Conservation (phyloP, 2,797 vertebrate species). For the Brachyrhaphis roseni region DNA sequence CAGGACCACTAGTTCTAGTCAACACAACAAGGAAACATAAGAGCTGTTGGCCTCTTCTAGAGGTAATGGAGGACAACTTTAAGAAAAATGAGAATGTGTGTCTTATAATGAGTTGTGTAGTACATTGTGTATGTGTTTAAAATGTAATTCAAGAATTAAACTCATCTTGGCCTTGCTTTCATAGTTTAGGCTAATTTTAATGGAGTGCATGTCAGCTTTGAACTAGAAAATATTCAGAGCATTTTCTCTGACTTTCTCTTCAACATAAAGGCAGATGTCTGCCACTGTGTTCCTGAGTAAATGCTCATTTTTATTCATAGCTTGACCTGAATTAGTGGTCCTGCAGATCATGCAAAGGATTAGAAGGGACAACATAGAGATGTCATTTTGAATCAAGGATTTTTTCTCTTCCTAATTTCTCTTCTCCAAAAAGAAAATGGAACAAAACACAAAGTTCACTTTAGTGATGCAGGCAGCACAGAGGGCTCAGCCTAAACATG, state of each 20-base stretch:
- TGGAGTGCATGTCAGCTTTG: not conserved
- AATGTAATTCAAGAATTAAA: not conserved
- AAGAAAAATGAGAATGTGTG: not conserved
- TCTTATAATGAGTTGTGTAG: not conserved
- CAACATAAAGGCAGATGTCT: not conserved
- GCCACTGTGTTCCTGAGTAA: constrained; percentile 64
- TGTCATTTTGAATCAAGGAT: constrained; percentile 23
- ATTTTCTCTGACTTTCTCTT: not conserved
- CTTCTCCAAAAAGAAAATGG: constrained; percentile 44
- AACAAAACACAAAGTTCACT: constrained; percentile 47
- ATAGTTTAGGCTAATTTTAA: not conserved
- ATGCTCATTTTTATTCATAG: constrained; percentile 32
- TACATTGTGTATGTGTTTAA: not conserved
- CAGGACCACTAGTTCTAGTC: not conserved
- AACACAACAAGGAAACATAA: not conserved
- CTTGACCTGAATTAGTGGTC: constrained; percentile 45
- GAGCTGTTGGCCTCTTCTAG: not conserved
- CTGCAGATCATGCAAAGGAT: constrained; percentile 50
- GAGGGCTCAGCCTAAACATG: constrained; percentile 24
- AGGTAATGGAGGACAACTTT: not conserved
- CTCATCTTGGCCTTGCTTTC: not conserved
- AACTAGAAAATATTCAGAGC: not conserved
- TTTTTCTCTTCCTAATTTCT: constrained; percentile 27
- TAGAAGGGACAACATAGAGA: constrained; percentile 15
- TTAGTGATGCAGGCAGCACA: constrained; percentile 34